Evolutionary conservation across 2,797 vertebrate species (phyloP), one percentile per base, ranked within the genome.

Genomic region (Gastrophryne carolinensis): DNA sequence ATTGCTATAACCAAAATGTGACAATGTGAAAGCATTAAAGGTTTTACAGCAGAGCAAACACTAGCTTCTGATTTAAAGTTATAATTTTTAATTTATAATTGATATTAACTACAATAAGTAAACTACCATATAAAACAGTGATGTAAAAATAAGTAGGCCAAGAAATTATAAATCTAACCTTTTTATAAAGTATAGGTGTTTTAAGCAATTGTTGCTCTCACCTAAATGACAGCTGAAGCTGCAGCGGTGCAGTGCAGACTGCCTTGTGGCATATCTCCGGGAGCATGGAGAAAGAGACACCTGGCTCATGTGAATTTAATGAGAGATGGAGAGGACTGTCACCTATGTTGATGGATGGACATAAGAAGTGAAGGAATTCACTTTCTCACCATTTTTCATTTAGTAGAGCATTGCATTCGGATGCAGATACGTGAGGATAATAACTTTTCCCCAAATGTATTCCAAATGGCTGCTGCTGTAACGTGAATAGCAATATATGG

Each of bases 241-340:
- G 37, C 9, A 21, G 29, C 58, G 21, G 27, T 61, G 23, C 32
- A 60, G 24, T 34, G 32, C 34, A 54, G 34, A 54, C 39, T 17
- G 56, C 26, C 12, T 39, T 52, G 32, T 75, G 63, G 39, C 54
- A 66, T 32, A 24, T 50, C 58, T 29, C 34, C 19, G 50, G 57
- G 35, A 63, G 17, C 34, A 47, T 52, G 47, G 65, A 70, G 66
- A 30, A 10, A 76, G 21, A 54, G 56, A 52, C 24, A 70, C 65
- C 65, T 76, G 66, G 52, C 66, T 76, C 64, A 63, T 76, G 49
- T 19, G 56, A 68, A 69, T 62, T 63, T 70, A 62, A 75, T 75
- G 44, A 62, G 62, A 66, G 64, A 70, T 54, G 29, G 32, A 63
- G 34, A 60, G 26, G 23, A 39, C 47, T 70, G 66, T 76, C 73